These are phyloP conservation scores for Trachelus troglodyta DNA, from an alignment of 2,888 invertebrate genomes.

Conservation along the genomic window DNA sequence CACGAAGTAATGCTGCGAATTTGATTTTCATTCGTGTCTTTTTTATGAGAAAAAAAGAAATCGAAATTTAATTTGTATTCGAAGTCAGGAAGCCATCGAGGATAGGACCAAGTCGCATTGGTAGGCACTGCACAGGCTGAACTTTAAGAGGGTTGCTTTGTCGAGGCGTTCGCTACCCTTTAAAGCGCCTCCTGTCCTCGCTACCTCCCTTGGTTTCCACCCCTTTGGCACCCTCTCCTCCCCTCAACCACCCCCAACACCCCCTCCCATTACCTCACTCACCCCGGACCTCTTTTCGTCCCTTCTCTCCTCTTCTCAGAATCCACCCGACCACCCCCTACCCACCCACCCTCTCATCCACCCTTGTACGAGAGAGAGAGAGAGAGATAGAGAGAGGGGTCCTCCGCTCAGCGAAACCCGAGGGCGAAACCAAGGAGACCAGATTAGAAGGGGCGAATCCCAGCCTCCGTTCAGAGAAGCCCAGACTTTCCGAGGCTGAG, in stretches of 20 bases:
- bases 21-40: not conserved
- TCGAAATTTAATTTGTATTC: not conserved
- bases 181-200: conserved; percentile 47
- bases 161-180: conserved; percentile 60
- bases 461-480: conserved; percentile 43
- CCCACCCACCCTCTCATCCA: conserved; percentile 27
- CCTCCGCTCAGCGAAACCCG: conserved; percentile 40
- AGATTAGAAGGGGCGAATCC: conserved; percentile 62
- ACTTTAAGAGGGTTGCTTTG: conserved; percentile 61
- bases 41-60: not conserved
- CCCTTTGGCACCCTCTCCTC: conserved; percentile 31
- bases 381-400: conserved; percentile 6
- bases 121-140: conserved; percentile 55
- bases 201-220: conserved; percentile 23
- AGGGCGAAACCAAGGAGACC: conserved; percentile 66
- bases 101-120: conserved; percentile 38
- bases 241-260: conserved; percentile 33
- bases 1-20: not conserved
- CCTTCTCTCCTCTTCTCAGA: conserved; percentile 9
- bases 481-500: conserved; percentile 38
- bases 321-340: conserved; percentile 26
- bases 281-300: conserved; percentile 18
- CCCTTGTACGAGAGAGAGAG: not conserved
- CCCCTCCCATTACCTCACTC: conserved; percentile 24
- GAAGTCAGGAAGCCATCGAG: not conserved